Evolutionary conservation across 2,797 vertebrate genomes (phyloP).

Genomic region (Hyperoplus immaculatus): DNA sequence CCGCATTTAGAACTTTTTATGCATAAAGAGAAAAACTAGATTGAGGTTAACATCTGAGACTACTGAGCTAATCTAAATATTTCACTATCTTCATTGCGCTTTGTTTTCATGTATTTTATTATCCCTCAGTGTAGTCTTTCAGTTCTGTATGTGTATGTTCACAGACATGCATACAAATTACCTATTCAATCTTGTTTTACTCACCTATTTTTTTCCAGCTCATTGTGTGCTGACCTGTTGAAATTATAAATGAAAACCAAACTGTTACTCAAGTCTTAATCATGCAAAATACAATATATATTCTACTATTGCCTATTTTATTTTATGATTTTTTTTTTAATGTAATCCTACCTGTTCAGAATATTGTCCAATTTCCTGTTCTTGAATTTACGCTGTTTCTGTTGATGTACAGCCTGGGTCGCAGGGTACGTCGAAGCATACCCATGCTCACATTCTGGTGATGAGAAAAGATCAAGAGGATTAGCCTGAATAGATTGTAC

Average conservation of each 20-base stretch:
- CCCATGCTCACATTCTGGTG: slow-evolving; percentile 94
- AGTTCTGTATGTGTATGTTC: not conserved
- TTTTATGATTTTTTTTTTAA: not conserved
- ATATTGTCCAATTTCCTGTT: slow-evolving; percentile 88
- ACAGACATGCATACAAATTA: slow-evolving; percentile 29
- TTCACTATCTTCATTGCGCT: slow-evolving; percentile 8
- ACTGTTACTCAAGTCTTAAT: slow-evolving; percentile 17
- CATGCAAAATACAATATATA: slow-evolving; percentile 17
- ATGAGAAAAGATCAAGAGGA: slow-evolving; percentile 45
- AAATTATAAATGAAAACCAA: slow-evolving; percentile 46
- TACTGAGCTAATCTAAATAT: not conserved
- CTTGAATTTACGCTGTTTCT: slow-evolving; percentile 87
- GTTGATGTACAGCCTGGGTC: slow-evolving; percentile 85
- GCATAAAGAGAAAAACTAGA: not conserved
- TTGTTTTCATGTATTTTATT: not conserved
- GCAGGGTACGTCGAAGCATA: slow-evolving; percentile 93
- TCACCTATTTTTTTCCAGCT: slow-evolving; percentile 97
- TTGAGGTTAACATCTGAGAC: not conserved
- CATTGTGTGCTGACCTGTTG: slow-evolving; percentile 95
- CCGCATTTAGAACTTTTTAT: not conserved
- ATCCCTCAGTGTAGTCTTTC: not conserved
- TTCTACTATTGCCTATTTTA: not conserved
- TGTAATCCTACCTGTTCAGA: slow-evolving; percentile 81
- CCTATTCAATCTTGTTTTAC: slow-evolving; percentile 59
- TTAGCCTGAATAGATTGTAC: slow-evolving; percentile 15